A percentile compares a stretch with the other conserved stretches of the same genome.
Evolutionary conservation across 2,113 vertebrate species (phyloP).

Genomic region (Shinisaurus crocodilurus): DNA sequence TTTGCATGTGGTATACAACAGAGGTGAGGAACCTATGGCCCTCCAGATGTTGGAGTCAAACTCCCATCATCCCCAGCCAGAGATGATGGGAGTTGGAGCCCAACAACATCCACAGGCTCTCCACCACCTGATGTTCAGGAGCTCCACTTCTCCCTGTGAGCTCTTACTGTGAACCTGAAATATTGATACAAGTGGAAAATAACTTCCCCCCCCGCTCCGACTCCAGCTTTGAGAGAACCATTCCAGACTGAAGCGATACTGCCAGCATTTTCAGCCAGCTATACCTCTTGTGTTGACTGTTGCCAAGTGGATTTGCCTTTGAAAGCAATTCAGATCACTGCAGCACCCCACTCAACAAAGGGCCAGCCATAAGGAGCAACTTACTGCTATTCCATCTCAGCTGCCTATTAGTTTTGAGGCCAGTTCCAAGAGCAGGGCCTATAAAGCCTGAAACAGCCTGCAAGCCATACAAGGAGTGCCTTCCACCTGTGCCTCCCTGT

Average conservation of each 20-base stretch:
- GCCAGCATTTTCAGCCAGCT: background rate
- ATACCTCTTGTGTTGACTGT: too few relatives aligned
- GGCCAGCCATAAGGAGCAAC: background rate
- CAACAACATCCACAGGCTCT: too few relatives aligned
- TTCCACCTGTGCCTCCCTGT: background rate
- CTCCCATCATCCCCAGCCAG: too few relatives aligned
- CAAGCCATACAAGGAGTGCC: background rate
- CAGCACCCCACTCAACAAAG: background rate
- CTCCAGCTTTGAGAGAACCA: background rate
- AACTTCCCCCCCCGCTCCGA: background rate
- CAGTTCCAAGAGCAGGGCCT: background rate
- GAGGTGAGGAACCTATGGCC: background rate
- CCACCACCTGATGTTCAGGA: too few relatives aligned
- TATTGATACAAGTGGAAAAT: background rate
- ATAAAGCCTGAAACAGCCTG: background rate
- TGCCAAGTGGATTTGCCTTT: background rate
- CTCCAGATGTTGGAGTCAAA: too few relatives aligned
- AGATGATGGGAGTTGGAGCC: too few relatives aligned
- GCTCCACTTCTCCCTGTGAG: too few relatives aligned
- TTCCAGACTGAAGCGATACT: background rate
- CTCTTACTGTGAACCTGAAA: background rate
- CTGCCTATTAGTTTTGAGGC: background rate
- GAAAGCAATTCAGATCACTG: background rate
- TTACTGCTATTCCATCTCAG: background rate
- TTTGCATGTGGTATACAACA: background rate